Percentiles rank a stretch among this genome's conserved stretches.
phyloP scores from a whole-genome alignment of 2,797 vertebrate genomes.

The Yasuhikotakia modesta region DNA sequence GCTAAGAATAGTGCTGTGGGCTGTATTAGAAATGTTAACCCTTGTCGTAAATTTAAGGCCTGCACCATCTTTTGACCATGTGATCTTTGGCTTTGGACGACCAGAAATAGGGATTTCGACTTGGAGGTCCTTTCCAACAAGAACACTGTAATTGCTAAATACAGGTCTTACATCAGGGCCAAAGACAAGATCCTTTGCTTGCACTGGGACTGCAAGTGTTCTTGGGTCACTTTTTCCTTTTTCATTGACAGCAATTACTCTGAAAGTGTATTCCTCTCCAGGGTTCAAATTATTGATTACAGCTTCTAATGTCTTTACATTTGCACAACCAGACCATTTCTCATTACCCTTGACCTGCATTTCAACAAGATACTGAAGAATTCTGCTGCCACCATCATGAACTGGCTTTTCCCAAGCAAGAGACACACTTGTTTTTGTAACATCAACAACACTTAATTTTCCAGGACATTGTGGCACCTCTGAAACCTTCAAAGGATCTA shows the following conservation, averaged over 20 bases:
- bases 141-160: conserved; percentile 92
- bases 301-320: conserved; percentile 91
- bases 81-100: conserved; percentile 89
- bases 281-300: conserved; percentile 88
- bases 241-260: conserved; percentile 94
- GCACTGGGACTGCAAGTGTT: conserved; percentile 90
- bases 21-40: conserved; percentile 84
- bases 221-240: conserved; percentile 97
- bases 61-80: conserved; percentile 91
- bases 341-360: conserved; percentile 92
- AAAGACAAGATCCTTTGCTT: conserved; percentile 94
- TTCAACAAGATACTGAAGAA: conserved; percentile 94
- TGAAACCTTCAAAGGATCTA: conserved; percentile 92
- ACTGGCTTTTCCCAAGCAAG: conserved; percentile 95
- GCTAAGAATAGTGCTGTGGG: conserved; percentile 82
- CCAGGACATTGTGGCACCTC: conserved; percentile 96
- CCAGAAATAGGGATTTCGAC: conserved; percentile 91
- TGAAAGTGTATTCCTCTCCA: conserved; percentile 94
- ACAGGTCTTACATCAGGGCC: conserved; percentile 92
- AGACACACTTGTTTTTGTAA: conserved; percentile 93
- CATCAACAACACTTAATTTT: conserved; percentile 91
- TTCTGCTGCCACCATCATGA: conserved; percentile 97
- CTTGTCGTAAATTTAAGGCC: conserved; percentile 91
- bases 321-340: conserved; percentile 91
- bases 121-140: conserved; percentile 90